Conservation (phyloP, 2,888 invertebrate species). For the Tenthredo mesomela region DNA sequence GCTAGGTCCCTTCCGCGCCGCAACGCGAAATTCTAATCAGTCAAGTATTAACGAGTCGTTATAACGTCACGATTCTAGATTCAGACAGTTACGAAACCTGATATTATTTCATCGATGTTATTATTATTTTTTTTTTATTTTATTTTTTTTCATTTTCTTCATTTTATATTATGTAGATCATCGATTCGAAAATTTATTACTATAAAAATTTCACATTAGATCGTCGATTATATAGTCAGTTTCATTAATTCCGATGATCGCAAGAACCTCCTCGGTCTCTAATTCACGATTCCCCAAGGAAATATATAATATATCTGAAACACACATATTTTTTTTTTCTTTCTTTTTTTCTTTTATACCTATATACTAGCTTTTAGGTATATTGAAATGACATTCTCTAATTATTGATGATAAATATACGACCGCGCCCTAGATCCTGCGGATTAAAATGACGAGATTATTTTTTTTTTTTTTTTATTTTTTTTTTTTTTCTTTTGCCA, state of each 20-base stretch:
- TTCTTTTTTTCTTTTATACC: not conserved
- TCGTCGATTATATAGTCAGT: not conserved
- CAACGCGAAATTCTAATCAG: constrained; percentile 7
- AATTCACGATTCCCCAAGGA: not conserved
- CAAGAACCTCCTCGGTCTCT: not conserved
- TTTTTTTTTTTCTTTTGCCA: not conserved
- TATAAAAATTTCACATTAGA: not conserved
- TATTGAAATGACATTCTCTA: not conserved
- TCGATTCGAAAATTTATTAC: not conserved
- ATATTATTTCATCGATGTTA: not conserved
- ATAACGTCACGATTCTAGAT: constrained; percentile 6
- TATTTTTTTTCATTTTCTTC: not conserved
- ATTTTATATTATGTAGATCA: not conserved
- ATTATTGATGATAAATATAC: not conserved
- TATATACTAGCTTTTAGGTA: not conserved
- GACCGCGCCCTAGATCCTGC: constrained; percentile 6
- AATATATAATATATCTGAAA: too few species aligned
- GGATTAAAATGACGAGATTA: constrained; percentile 4
- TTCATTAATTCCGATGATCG: not conserved
- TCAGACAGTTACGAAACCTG: not conserved
- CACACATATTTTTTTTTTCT: too few species aligned
- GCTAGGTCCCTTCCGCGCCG: constrained; percentile 19
- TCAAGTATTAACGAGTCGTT: constrained; percentile 12
- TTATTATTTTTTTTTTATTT: not conserved
- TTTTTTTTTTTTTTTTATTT: not conserved